These are phyloP conservation scores for Bicyclus anynana DNA, from an alignment of 1,140 invertebrate genomes.

Conservation along the genomic window DNA sequence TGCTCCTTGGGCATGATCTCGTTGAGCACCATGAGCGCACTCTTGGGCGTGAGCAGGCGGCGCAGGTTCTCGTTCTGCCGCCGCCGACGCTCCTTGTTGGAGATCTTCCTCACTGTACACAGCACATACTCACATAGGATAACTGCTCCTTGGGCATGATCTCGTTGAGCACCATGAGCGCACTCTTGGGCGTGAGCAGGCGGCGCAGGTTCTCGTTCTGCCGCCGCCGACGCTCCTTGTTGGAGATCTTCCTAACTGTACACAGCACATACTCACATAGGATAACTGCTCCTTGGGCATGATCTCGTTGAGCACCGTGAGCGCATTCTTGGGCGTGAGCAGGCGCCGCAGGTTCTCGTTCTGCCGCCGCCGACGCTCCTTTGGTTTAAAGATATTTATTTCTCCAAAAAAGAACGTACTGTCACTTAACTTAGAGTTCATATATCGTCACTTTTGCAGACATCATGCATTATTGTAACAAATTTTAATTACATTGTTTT, in stretches of 20 bases:
- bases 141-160: conserved; percentile 77
- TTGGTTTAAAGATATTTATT: no score
- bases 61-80: conserved; percentile 83
- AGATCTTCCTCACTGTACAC: no score
- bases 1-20: conserved; percentile 81
- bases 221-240: conserved; percentile 80
- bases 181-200: conserved; percentile 87
- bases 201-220: conserved; percentile 83
- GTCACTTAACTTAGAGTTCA: no score
- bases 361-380: conserved; percentile 81
- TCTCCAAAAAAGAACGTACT: no score
- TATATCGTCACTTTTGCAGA: no score
- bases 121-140: conserved; percentile 34
- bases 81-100: conserved; percentile 79
- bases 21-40: conserved; percentile 91
- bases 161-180: conserved; percentile 92
- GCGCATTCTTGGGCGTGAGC: conserved; percentile 88
- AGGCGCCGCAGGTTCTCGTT: conserved; percentile 83
- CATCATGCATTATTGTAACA: no score
- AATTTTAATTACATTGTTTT: no score
- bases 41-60: conserved; percentile 86
- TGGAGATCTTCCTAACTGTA: conserved; percentile 62
- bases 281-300: conserved; percentile 66
- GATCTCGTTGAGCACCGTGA: conserved; percentile 92
- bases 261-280: conserved; percentile 36